A percentile compares a stretch with the other conserved stretches of the same genome.
These are phyloP conservation scores for Diplodus puntazzo DNA, from an alignment of 2,797 vertebrate species.

Conservation along the genomic window DNA sequence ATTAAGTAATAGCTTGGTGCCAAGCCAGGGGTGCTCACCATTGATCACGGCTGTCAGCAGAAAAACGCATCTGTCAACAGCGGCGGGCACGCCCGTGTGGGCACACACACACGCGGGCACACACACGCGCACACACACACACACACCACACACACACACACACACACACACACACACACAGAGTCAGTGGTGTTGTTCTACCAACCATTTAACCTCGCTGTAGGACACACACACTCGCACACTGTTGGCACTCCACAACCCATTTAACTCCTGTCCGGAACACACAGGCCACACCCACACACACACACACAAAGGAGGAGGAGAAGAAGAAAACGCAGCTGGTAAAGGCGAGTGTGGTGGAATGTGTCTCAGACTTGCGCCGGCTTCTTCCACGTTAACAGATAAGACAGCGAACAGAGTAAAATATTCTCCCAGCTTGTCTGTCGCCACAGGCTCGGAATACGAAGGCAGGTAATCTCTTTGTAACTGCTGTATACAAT, in stretches of 20 bases:
- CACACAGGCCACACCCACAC: slow-evolving; percentile 37
- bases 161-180: slow-evolving; percentile 21
- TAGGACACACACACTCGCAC: slow-evolving; percentile 68
- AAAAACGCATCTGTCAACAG: slow-evolving; percentile 84
- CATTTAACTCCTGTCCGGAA: slow-evolving; percentile 69
- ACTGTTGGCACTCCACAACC: slow-evolving; percentile 63
- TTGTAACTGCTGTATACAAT: slow-evolving; percentile 36
- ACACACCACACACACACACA: slow-evolving; percentile 29
- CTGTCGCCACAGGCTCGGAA: slow-evolving; percentile 40
- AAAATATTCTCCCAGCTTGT: slow-evolving; percentile 57
- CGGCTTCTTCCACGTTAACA: slow-evolving; percentile 41
- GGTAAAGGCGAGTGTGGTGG: slow-evolving; percentile 30
- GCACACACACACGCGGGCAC: slow-evolving; percentile 16
- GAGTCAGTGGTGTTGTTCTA: slow-evolving; percentile 46
- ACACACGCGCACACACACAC: slow-evolving; percentile 21
- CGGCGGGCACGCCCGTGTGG: slow-evolving; percentile 18
- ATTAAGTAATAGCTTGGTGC: slow-evolving; percentile 88
- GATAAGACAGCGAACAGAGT: slow-evolving; percentile 59
- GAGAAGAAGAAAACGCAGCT: slow-evolving; percentile 28
- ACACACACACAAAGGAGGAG: slow-evolving; percentile 22
- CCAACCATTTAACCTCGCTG: slow-evolving; percentile 70
- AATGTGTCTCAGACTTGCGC: slow-evolving; percentile 35
- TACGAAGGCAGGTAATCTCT: slow-evolving; percentile 59
- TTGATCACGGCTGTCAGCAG: slow-evolving; percentile 84
- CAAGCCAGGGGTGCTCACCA: slow-evolving; percentile 77